A percentile compares a stretch with the other conserved stretches of the same genome.
Evolutionary conservation across 1,140 invertebrate genomes (phyloP).

Genomic region (Diuraphis noxia): DNA sequence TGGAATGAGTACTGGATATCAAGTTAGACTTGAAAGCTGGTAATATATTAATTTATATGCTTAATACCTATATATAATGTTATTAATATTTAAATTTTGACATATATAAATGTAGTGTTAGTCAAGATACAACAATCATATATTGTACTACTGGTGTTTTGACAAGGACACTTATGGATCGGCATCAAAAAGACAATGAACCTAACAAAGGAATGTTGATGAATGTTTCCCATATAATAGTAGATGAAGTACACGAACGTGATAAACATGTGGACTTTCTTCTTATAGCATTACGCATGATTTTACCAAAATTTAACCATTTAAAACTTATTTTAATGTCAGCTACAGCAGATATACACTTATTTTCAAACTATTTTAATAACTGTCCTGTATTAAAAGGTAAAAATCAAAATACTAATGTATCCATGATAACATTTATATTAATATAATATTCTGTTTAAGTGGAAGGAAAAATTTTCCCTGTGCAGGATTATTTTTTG

Average conservation of each 20-base stretch:
- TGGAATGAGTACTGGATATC: constrained; percentile 89
- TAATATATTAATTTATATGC: constrained; percentile 46
- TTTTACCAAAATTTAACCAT: constrained; percentile 71
- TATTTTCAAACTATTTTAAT: constrained; percentile 83
- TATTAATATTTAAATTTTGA: neutral
- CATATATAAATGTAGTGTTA: neutral
- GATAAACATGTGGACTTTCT: constrained; percentile 93
- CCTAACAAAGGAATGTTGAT: constrained; percentile 60
- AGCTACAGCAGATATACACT: constrained; percentile 81
- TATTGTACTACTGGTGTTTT: constrained; percentile 93
- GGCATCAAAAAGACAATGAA: constrained; percentile 63
- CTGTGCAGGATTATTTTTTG: constrained; percentile 78
- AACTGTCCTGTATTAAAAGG: constrained; percentile 72
- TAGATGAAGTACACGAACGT: constrained; percentile 92
- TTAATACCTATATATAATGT: neutral
- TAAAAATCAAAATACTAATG: neutral
- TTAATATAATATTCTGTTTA: neutral
- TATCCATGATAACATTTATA: neutral
- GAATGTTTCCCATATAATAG: constrained; percentile 81
- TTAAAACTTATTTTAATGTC: constrained; percentile 91
- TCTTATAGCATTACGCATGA: constrained; percentile 80
- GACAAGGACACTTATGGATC: constrained; percentile 80
- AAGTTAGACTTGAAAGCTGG: constrained; percentile 82
- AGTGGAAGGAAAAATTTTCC: constrained; percentile 69
- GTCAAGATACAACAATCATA: constrained; percentile 76